Base-by-base conservation (phyloP, 2,113 vertebrate species). In the Octodon degus region DNA sequence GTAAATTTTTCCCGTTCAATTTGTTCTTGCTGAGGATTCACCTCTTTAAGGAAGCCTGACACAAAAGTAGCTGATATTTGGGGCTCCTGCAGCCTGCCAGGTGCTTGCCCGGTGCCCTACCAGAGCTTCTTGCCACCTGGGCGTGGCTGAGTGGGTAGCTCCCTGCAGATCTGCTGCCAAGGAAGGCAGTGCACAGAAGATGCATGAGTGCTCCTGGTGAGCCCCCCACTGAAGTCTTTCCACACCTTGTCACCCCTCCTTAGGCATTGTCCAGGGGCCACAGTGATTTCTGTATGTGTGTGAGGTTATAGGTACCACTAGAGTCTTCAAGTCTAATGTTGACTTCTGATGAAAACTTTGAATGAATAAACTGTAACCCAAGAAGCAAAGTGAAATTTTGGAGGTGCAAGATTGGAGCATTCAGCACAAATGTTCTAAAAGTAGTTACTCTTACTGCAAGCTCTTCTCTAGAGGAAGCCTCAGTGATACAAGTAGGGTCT, bases 311-410 rank as follows among this genome's bases (percentile, higher is more conserved):
- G 2, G 89, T 89, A 87, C 5, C 5, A 40, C 1, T 34, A 91
- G 40, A 91, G 9, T 34, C 37, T 80, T 14, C 74, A 86, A n/a
- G 84, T 60, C 62, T 90, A 86, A n/a, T 88, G 30, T 85, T 32
- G 93, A 86, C 67, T 86, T 95, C 91, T 91, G 86, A 84, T 62
- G 89, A 95, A 80, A 63, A n/a, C 32, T 89, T 89, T n/a, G 50
- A 92, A 62, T 63, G 86, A 93, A 79, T 24, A 55, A 55, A 55
- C 55, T 55, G 55, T 55, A 55, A 55, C 34, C 13, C 37, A 91
- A 85, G 20, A 83, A 85, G 58, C 50, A 86, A 93, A 55, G 43
- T 62, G 53, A 37, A 47, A 25, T 76, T 76, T 25, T 89, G 0
- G 50, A 76, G 32, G 22, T 65, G 0, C 86, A 82, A 83, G 4